A percentile compares a stretch with the other conserved stretches of the same genome.
Conservation (phyloP, 2,797 vertebrate species). For the Characodon lateralis region DNA sequence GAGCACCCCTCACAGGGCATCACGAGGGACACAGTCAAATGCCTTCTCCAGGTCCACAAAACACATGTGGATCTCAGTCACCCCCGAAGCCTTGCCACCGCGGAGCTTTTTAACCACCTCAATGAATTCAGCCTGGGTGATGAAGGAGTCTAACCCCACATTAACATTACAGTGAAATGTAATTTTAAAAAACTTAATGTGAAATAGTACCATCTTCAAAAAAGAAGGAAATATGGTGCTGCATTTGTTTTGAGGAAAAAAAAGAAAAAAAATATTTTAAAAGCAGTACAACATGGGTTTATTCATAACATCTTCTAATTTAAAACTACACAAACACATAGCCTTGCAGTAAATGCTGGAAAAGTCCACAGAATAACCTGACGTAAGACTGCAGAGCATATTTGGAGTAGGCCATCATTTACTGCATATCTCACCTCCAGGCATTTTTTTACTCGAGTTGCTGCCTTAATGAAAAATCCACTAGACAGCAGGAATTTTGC, state of each 20-base stretch:
- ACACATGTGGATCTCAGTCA: too few relatives aligned
- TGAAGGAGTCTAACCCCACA: too few relatives aligned
- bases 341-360: neutral
- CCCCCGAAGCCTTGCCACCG: too few relatives aligned
- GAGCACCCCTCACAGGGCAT: too few relatives aligned
- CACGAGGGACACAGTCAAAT: too few relatives aligned
- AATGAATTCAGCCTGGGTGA: too few relatives aligned
- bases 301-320: too few relatives aligned
- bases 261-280: neutral
- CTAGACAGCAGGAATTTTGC: conserved; percentile 43
- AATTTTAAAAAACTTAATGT: neutral
- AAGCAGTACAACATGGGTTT: neutral
- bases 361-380: conserved; percentile 30
- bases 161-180: neutral
- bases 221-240: too few relatives aligned
- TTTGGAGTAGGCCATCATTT: conserved; percentile 47
- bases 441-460: conserved; percentile 29
- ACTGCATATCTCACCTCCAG: conserved; percentile 35
- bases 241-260: neutral
- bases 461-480: conserved; percentile 54
- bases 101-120: too few relatives aligned
- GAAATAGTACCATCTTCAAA: neutral
- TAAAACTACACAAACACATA: neutral
- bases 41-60: too few relatives aligned
- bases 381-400: conserved; percentile 39